phyloP scores from a whole-genome alignment of 2,888 invertebrate species.

The Hyppa rectilinea region DNA sequence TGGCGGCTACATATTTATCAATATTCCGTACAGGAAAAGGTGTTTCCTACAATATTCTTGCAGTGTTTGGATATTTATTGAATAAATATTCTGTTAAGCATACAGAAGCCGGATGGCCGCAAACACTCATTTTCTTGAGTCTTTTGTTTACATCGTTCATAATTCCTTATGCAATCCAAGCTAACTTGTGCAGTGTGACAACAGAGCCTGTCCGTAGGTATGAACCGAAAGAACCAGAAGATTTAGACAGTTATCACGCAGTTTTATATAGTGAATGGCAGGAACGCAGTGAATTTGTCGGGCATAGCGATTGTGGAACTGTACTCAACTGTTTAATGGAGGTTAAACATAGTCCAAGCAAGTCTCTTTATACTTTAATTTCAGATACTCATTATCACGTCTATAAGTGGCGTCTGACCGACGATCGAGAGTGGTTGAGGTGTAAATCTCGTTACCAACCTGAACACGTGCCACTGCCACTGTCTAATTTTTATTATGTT shows the following conservation, averaged over 20 bases:
- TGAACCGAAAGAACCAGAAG: slow-evolving; percentile 57
- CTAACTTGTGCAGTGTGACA: slow-evolving; percentile 66
- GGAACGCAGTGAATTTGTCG: neutral
- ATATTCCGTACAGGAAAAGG: slow-evolving; percentile 65
- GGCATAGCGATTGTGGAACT: slow-evolving; percentile 49
- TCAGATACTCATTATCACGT: slow-evolving; percentile 52
- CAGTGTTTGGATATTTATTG: slow-evolving; percentile 70
- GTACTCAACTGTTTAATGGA: slow-evolving; percentile 64
- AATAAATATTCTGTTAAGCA: slow-evolving; percentile 60
- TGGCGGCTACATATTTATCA: slow-evolving; percentile 52
- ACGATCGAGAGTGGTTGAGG: slow-evolving; percentile 61
- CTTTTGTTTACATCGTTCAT: slow-evolving; percentile 69
- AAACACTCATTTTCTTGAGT: slow-evolving; percentile 60
- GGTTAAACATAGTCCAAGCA: slow-evolving; percentile 48
- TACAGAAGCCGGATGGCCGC: slow-evolving; percentile 58
- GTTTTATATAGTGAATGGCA: slow-evolving; percentile 40
- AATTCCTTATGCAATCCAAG: slow-evolving; percentile 68
- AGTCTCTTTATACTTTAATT: slow-evolving; percentile 64
- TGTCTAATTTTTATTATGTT: slow-evolving; percentile 58
- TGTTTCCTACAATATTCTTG: slow-evolving; percentile 60
- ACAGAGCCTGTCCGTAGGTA: slow-evolving; percentile 65
- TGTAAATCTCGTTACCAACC: slow-evolving; percentile 50
- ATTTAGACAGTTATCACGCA: slow-evolving; percentile 57
- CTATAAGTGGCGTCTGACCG: slow-evolving; percentile 61
- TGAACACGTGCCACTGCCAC: slow-evolving; percentile 24